phyloP scores from a whole-genome alignment of 2,888 invertebrate species.

The Apamea anceps region DNA sequence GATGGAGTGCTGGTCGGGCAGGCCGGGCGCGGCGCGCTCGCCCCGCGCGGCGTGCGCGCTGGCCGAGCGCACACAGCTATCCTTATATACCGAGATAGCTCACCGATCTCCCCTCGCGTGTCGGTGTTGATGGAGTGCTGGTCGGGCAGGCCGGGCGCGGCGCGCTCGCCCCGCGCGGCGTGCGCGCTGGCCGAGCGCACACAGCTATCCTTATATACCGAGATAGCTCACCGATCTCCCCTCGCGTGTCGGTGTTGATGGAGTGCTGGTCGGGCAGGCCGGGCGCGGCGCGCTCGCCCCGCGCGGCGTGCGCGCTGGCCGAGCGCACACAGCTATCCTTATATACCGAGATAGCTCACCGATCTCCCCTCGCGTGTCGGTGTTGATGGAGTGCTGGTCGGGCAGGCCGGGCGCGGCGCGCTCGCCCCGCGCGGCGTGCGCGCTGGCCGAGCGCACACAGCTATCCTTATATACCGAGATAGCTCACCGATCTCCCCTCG shows the following conservation, averaged over 20 bases:
- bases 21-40: not conserved
- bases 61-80: slow-evolving; percentile 16
- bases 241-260: slow-evolving; percentile 82
- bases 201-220: no score
- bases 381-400: slow-evolving; percentile 86
- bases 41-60: slow-evolving; percentile 9
- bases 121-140: slow-evolving; percentile 87
- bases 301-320: slow-evolving; percentile 30
- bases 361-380: slow-evolving; percentile 78
- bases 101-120: slow-evolving; percentile 78
- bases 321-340: no score
- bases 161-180: not conserved
- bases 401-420: not conserved
- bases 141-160: not conserved
- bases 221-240: slow-evolving; percentile 76
- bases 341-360: slow-evolving; percentile 63
- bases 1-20: slow-evolving; percentile 81
- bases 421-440: not conserved
- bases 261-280: slow-evolving; percentile 75
- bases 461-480: no score
- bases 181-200: slow-evolving; percentile 34
- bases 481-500: slow-evolving; percentile 78
- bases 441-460: slow-evolving; percentile 28
- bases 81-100: not conserved
- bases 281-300: not conserved